A percentile compares a stretch with the other conserved stretches of the same genome.
phyloP scores from a whole-genome alignment of 2,113 vertebrate genomes.

The Rhinoptilus africanus region DNA sequence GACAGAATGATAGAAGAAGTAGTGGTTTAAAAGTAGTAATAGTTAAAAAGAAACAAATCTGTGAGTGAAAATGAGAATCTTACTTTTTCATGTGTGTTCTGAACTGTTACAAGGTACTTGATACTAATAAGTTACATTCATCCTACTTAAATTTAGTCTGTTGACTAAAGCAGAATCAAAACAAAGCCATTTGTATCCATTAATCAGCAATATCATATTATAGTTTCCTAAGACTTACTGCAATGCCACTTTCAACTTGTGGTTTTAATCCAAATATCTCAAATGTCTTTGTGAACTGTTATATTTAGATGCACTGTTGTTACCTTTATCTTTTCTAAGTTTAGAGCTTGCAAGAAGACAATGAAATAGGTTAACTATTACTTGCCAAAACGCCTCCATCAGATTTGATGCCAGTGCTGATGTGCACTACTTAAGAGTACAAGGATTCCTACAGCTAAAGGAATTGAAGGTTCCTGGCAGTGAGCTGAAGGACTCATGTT shows the following conservation, averaged over 20 bases:
- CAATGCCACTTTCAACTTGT: not conserved
- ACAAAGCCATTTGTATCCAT: not conserved
- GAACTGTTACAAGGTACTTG: not conserved
- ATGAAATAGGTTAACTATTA: not conserved
- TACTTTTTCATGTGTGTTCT: not conserved
- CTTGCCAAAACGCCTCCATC: not conserved
- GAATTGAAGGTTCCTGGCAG: not conserved
- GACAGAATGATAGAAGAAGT: not conserved
- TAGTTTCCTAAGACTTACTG: not conserved
- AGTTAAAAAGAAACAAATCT: not conserved
- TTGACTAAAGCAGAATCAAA: not conserved
- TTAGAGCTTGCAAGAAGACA: not conserved
- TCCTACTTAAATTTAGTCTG: not conserved
- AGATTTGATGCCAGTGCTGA: accelerated
- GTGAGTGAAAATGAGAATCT: not conserved
- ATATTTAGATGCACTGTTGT: not conserved
- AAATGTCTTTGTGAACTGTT: not conserved
- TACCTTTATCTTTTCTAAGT: not conserved
- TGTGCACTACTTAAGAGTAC: not conserved
- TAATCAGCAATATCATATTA: not conserved
- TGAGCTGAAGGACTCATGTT: not conserved
- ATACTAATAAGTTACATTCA: not conserved
- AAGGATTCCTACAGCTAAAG: not conserved
- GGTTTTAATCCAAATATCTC: not conserved
- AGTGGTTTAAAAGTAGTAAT: not conserved